These are phyloP conservation scores for Lysiphlebus fabarum DNA, from an alignment of 1,140 invertebrate genomes.

Conservation along the genomic window DNA sequence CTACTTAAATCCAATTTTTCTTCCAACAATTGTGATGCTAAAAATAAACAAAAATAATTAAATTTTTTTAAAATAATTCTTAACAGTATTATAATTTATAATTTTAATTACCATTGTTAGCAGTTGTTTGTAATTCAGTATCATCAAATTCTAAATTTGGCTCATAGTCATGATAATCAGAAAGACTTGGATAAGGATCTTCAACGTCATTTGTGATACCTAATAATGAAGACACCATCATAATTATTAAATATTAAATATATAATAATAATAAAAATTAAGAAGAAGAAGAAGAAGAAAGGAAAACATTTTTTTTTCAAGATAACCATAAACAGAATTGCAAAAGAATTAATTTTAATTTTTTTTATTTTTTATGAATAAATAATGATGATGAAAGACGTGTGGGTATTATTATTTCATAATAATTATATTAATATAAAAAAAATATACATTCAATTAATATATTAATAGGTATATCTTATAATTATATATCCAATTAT, in stretches of 20 bases:
- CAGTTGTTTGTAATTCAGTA: constrained; percentile 71
- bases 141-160: constrained; percentile 95
- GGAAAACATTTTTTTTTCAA: not conserved
- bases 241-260: not conserved
- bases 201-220: constrained; percentile 62
- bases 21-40: constrained; percentile 52
- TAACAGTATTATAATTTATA: no score
- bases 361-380: not conserved
- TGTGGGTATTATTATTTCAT: no score
- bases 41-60: no score
- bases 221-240: constrained; percentile 19
- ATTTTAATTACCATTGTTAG: constrained; percentile 44
- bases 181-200: constrained; percentile 83
- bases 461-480: no score
- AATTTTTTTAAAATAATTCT: no score
- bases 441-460: no score
- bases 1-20: constrained; percentile 57
- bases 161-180: constrained; percentile 89
- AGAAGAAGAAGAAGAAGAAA: no score
- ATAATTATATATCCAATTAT: no score
- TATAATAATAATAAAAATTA: constrained; percentile 4
- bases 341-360: constrained; percentile 1
- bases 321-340: not conserved
- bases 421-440: no score
- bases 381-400: no score